phyloP scores from a whole-genome alignment of 2,113 vertebrate genomes.

The Recurvirostra avosetta region DNA sequence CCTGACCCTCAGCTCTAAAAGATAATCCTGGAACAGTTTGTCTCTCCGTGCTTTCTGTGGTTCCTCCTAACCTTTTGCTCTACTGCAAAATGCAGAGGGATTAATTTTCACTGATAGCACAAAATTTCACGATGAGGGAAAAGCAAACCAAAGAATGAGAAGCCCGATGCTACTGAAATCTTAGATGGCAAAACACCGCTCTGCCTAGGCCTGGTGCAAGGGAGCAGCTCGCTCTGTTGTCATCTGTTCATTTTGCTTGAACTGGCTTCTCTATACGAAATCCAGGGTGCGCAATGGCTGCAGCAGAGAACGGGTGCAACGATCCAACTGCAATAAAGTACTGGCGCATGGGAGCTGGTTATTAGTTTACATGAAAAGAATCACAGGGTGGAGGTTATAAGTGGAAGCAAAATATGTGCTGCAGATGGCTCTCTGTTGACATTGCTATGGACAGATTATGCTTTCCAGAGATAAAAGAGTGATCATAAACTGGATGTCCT shows the following conservation, averaged over 20 bases:
- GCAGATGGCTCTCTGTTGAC: conserved; percentile 42
- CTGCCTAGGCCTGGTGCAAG: not conserved
- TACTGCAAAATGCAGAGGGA: not conserved
- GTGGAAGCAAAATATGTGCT: conserved; percentile 39
- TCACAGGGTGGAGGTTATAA: conserved; percentile 22
- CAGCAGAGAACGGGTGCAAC: not conserved
- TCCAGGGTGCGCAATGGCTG: not conserved
- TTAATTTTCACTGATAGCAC: conserved; percentile 26
- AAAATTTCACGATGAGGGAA: not conserved
- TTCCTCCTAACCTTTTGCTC: not conserved
- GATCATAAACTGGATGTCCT: conserved; percentile 42
- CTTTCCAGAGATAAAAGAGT: conserved; percentile 50
- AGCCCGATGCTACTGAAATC: not conserved
- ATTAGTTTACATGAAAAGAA: not conserved
- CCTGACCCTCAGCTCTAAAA: not conserved
- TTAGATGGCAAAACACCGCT: not conserved
- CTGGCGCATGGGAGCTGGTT: not conserved
- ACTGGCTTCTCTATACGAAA: not conserved
- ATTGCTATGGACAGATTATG: conserved; percentile 28
- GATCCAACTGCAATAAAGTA: not conserved
- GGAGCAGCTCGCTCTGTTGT: not conserved
- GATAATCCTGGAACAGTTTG: not conserved
- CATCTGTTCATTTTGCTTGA: not conserved
- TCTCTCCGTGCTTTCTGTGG: not conserved
- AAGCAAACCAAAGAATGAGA: not conserved